phyloP scores from a whole-genome alignment of 1,140 invertebrate species.

The Cephus cinctus region DNA sequence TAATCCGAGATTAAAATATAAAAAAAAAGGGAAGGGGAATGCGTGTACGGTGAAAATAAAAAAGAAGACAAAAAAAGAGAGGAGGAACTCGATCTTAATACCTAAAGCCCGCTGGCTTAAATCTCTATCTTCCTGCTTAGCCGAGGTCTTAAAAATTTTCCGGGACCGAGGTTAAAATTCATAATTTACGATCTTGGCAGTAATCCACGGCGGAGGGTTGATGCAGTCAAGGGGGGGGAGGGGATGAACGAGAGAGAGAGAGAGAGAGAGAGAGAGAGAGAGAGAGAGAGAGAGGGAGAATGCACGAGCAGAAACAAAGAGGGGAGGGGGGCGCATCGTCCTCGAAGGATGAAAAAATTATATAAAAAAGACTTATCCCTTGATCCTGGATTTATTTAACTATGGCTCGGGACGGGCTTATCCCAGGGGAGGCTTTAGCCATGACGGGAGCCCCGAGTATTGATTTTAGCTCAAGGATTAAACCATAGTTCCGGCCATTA shows the following conservation, averaged over 20 bases:
- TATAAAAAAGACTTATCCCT: conserved; percentile 49
- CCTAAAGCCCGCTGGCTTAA: conserved; percentile 33
- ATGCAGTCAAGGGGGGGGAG: conserved; percentile 5
- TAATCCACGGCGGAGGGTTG: conserved; percentile 33
- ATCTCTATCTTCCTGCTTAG: conserved; percentile 45
- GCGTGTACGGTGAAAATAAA: conserved; percentile 1
- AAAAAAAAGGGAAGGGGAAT: conserved; percentile 11
- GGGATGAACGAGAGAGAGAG: too few species aligned
- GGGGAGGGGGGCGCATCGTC: neutral
- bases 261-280: conserved; percentile 7
- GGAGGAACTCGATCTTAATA: conserved; percentile 43
- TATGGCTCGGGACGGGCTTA: conserved; percentile 54
- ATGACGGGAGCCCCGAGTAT: conserved; percentile 46
- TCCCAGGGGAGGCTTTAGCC: conserved; percentile 54
- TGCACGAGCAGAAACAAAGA: neutral
- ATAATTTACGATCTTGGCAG: conserved; percentile 50
- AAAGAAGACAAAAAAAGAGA: conserved; percentile 14
- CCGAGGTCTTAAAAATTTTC: conserved; percentile 33
- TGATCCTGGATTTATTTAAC: conserved; percentile 59
- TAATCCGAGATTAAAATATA: conserved; percentile 51
- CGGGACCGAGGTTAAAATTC: conserved; percentile 43
- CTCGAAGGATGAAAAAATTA: conserved; percentile 24
- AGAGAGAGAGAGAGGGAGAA: conserved; percentile 5
- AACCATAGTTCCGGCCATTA: conserved; percentile 18
- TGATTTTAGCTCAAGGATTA: conserved; percentile 57